A percentile compares a stretch with the other conserved stretches of the same genome.
phyloP scores from a whole-genome alignment of 2,888 invertebrate species.

The Sphaerophoria rueppellii region DNA sequence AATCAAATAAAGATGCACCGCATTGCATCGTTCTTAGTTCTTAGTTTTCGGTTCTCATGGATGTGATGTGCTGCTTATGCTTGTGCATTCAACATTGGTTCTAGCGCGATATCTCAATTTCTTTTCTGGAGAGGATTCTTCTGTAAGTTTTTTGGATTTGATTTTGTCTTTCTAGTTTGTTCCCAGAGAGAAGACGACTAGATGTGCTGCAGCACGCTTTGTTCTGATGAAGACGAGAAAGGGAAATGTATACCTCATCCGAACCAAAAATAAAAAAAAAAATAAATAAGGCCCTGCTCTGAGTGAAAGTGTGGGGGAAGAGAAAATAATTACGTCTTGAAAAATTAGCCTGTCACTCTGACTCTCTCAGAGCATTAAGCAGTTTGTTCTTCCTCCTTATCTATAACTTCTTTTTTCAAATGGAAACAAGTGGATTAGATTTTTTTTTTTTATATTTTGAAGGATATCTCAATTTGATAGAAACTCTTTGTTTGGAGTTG shows the following conservation, averaged over 20 bases:
- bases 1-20: constrained; percentile 71
- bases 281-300: constrained; percentile 5
- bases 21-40: constrained; percentile 32
- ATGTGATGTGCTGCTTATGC: constrained; percentile 10
- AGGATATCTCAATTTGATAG: constrained; percentile 65
- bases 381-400: constrained; percentile 36
- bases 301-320: constrained; percentile 14
- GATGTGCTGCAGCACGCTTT: neutral
- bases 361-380: constrained; percentile 52
- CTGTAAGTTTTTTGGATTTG: constrained; percentile 20
- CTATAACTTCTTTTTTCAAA: constrained; percentile 11
- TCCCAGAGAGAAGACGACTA: constrained; percentile 51
- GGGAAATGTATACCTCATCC: neutral
- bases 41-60: neutral
- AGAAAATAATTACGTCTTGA: constrained; percentile 68
- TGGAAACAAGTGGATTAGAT: constrained; percentile 65
- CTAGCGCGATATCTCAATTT: constrained; percentile 62
- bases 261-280: constrained; percentile 22
- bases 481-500: constrained; percentile 20
- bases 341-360: constrained; percentile 72
- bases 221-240: constrained; percentile 55
- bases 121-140: constrained; percentile 10
- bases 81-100: constrained; percentile 32
- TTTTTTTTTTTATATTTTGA: neutral
- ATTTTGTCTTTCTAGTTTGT: constrained; percentile 28